Conservation (phyloP, 2,113 vertebrate species). For the Sarotherodon lohbergeri region DNA sequence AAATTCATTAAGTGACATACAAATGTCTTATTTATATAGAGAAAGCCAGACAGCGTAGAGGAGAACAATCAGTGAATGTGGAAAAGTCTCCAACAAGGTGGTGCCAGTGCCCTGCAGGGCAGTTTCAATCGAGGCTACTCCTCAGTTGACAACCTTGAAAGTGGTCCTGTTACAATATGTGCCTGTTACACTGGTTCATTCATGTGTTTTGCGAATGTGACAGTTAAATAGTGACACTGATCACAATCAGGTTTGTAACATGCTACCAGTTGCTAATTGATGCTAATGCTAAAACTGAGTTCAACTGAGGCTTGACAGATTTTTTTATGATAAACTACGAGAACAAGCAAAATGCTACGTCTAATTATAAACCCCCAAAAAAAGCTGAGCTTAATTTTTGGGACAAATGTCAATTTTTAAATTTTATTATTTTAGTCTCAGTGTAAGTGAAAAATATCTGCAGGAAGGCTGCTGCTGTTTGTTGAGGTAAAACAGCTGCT, state of each 20-base stretch:
- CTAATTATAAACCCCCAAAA: neutral
- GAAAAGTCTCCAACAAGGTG: neutral
- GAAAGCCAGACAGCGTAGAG: neutral
- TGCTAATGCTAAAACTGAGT: neutral
- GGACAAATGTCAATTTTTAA: neutral
- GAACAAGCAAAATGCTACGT: neutral
- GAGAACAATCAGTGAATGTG: neutral
- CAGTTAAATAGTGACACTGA: neutral
- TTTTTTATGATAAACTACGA: neutral
- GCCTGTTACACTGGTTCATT: neutral
- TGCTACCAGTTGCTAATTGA: neutral
- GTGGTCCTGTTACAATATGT: neutral
- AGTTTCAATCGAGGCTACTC: neutral
- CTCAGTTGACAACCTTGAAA: neutral
- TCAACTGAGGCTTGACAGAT: neutral
- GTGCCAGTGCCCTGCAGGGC: neutral
- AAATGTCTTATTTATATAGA: neutral
- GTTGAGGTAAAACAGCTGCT: neutral
- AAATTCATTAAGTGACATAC: neutral
- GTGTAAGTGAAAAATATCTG: neutral
- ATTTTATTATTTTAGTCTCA: neutral
- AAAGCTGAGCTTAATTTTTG: neutral
- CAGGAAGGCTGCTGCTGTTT: neutral
- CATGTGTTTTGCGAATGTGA: neutral
- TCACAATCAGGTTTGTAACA: neutral